A percentile compares a stretch with the other conserved stretches of the same genome.
phyloP scores from a whole-genome alignment of 2,113 vertebrate genomes.

The Pelecanus crispus region DNA sequence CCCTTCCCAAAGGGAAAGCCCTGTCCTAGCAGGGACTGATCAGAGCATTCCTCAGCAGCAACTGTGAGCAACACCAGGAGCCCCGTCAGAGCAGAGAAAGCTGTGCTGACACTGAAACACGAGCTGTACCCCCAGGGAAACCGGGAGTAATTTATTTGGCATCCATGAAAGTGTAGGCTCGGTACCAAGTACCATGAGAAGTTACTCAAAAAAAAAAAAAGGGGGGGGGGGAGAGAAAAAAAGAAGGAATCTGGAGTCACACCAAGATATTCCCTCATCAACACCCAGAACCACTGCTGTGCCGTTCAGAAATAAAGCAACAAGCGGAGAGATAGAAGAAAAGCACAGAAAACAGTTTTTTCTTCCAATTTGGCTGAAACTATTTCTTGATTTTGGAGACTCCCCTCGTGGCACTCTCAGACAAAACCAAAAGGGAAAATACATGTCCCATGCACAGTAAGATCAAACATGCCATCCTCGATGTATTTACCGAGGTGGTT shows the following conservation, averaged over 20 bases:
- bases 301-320: background rate
- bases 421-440: background rate
- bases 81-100: background rate
- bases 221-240: background rate
- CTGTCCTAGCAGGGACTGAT: background rate
- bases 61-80: fast-evolving
- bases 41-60: fast-evolving
- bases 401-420: background rate
- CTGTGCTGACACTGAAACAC: background rate
- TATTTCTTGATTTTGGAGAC: background rate
- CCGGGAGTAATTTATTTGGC: background rate
- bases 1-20: background rate
- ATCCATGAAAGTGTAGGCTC: background rate
- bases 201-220: background rate
- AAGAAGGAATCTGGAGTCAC: background rate
- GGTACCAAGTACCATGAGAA: background rate
- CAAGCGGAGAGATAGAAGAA: background rate
- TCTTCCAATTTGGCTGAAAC: background rate
- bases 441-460: background rate
- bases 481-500: background rate
- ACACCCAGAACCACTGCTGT: background rate
- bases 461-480: background rate
- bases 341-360: background rate
- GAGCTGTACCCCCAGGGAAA: background rate
- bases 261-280: background rate